phyloP scores from a whole-genome alignment of 2,797 vertebrate genomes.

The Mionectes olivaceus region DNA sequence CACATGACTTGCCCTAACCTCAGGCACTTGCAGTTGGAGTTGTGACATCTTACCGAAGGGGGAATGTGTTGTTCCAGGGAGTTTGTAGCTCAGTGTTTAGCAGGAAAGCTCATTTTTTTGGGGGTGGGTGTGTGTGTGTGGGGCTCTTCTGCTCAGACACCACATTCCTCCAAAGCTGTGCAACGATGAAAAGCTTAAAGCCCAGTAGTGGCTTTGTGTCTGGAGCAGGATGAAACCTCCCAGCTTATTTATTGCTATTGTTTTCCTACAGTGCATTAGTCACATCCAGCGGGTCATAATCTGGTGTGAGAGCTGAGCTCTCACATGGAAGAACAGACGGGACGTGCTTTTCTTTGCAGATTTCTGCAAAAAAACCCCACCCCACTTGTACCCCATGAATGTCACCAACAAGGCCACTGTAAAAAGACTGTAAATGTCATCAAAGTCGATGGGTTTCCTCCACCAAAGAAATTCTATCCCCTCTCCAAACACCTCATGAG shows the following conservation, averaged over 20 bases:
- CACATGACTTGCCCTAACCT: background rate
- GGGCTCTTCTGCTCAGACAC: background rate
- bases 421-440: background rate
- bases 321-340: background rate
- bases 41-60: background rate
- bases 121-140: too few species aligned
- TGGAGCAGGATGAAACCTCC: background rate
- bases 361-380: background rate
- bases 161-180: rapidly evolving
- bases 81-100: background rate
- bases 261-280: background rate
- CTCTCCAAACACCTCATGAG: background rate
- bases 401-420: background rate
- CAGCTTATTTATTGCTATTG: background rate
- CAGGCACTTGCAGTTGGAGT: background rate
- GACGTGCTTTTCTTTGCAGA: background rate
- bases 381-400: background rate
- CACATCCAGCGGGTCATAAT: background rate
- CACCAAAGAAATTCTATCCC: background rate
- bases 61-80: background rate
- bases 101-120: background rate
- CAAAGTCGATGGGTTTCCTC: background rate
- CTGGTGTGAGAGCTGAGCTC: background rate
- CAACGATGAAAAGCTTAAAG: background rate
- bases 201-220: background rate